Evolutionary conservation across 2,113 vertebrate species (phyloP), one percentile per base, ranked within the genome.

Genomic region (Madoqua kirkii): DNA sequence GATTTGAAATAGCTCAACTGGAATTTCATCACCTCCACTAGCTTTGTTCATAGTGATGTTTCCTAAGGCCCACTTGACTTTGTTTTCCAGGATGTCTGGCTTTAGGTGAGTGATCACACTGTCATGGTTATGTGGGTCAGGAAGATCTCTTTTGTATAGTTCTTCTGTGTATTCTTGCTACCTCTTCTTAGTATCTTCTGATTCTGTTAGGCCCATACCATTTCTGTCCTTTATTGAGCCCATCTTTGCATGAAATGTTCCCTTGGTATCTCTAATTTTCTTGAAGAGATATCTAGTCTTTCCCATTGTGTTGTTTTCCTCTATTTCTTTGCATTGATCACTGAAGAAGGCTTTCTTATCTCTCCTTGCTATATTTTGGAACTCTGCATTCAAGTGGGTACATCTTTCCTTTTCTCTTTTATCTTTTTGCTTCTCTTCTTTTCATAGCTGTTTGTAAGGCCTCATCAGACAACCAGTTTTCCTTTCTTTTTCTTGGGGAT

Each of bases 61-160:
- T 71, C 9, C 64, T 71, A 71, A 71, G 17, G 4, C 17, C n/a
- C n/a, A 36, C n/a, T 71, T 71, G 8, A 71, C 64, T 36, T 71
- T 0, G 0, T 5, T 11, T 5, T 71, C 17, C 64, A 71, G 17
- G n/a, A 36, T 71, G 9, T 71, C 17, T 71, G n/a, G 64, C n/a
- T 71, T 4, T 71, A 67, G 64, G n/a, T 21, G 8, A 71, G 9
- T 71, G 64, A 71, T 71, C 64, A 71, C 9, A 71, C 64, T 21
- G 2, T 36, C 17, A 36, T 36, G 64, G 9, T 71, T 36, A 21
- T 71, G 9, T 21, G 64, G 64, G 2, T 36, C 4, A 4, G 36
- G 64, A 67, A 67, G 64, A 36, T 71, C n/a, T 71, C 1, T 71
- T 21, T 71, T 21, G n/a, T 67, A 71, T 3, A 71, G n/a, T 36